Evolutionary conservation across 2,888 invertebrate species (phyloP), one percentile per base, ranked within the genome.

Genomic region (Phaedon cochleariae): DNA sequence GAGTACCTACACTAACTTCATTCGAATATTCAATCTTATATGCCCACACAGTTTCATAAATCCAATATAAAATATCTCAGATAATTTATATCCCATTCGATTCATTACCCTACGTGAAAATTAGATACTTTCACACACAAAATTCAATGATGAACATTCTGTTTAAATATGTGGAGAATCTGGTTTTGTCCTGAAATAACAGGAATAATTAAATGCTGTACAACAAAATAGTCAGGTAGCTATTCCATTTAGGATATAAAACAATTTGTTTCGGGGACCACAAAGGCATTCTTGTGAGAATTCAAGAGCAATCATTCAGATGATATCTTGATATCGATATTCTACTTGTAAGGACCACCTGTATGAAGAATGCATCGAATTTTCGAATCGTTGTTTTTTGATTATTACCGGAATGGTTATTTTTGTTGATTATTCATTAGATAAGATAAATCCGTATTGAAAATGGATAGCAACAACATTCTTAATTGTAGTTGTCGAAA

Each of bases 251-350:
- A 17, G 26, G 29, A 53, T 10, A 31, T 58, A 46, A 45, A 64
- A 64, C 45, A 58, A 67, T 64, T 61, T 62, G 65, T 65, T 45
- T 63, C 68, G 65, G 65, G 34, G 2, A 31, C n/a, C 17, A 65
- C 61, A 68, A 61, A 68, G 60, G 61, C 52, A 63, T 65, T 68
- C 65, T 51, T 65, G 37, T 51, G 53, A 48, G 57, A 57, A 62
- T 65, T 52, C 59, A 52, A 64, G 31, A 62, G 46, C 52, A 34
- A 52, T 37, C 64, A 54, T 63, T 68, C 58, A 68, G 68, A 68
- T 68, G 63, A 68, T 68, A 68, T 68, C 68, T 68, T 52, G 62
- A 57, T n/a, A n/a, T 68, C 65, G 62, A 68, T 62, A 62, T 51
- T 61, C 62, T 51, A 62, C 59, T 52, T 58, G 53, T 57, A 20